Conservation (phyloP, 2,797 vertebrate genomes). For the Poeciliopsis turneri region DNA sequence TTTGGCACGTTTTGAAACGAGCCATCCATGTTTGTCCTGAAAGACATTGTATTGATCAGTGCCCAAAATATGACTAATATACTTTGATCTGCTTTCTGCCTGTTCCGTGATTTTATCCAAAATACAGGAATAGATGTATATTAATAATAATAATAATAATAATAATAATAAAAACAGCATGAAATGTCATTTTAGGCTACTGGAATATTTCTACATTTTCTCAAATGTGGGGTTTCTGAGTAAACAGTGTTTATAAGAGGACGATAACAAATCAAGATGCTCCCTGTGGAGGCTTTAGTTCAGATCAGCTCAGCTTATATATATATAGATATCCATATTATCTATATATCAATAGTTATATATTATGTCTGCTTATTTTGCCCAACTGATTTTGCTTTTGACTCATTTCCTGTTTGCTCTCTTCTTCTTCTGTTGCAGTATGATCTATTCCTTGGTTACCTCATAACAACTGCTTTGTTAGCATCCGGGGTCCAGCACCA, state of each 20-base stretch:
- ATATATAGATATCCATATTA: not conserved
- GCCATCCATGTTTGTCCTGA: not conserved
- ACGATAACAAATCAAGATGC: not conserved
- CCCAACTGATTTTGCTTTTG: not conserved
- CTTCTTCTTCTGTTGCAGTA: constrained; percentile 84
- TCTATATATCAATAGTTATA: not conserved
- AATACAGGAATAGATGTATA: not conserved
- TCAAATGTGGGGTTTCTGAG: not conserved
- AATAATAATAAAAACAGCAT: not conserved
- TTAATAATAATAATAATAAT: not conserved
- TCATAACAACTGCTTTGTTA: constrained; percentile 83
- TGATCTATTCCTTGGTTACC: constrained; percentile 97
- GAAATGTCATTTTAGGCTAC: not conserved
- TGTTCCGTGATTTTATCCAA: not conserved
- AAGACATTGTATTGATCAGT: not conserved
- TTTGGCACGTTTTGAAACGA: not conserved
- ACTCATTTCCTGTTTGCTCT: constrained; percentile 43
- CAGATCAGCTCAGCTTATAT: not conserved
- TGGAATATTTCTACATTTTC: not conserved
- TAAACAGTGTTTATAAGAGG: not conserved
- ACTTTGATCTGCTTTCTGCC: not conserved
- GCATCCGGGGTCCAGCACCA: constrained; percentile 38
- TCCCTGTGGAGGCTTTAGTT: not conserved
- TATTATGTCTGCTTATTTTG: not conserved
- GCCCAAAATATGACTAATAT: not conserved